Evolutionary conservation across 2,113 vertebrate genomes (phyloP), one percentile per base, ranked within the genome.

Genomic region (Strigops habroptila): DNA sequence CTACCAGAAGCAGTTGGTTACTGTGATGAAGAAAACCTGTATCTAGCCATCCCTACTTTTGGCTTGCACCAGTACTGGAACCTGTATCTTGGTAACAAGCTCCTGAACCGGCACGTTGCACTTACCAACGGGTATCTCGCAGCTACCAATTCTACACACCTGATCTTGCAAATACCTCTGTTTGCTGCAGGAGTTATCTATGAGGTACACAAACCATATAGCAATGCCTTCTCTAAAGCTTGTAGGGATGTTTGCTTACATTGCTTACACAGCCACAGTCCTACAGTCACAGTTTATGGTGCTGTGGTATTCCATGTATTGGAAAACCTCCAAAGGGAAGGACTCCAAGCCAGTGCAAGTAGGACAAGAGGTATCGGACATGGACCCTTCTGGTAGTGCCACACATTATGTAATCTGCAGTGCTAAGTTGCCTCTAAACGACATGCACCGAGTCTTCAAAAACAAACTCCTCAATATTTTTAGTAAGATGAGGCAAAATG

Each of bases 141-240:
- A 68, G 93, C 82, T 23, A 93, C 75, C 81, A 97, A 96, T 21
- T 76, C 92, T 30, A 96, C 97, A 43, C 97, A 96, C 51, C 71
- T 97, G 44, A 43, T 86, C 60, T n/a, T 96, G 85, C 96, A 96
- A 91, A 95, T 95, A 59, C 95, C 95, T 75, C 74, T 96, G 52
- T 97, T 97, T 94, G 81, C 96, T 35, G n/a, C 25, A 67, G 97
- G 96, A 62, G 65, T 97, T 74, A 59, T 33, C 79, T 97, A 96
- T 48, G 95, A 98, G 97, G 96, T 97, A 95, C 15, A 8, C 30
- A 44, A 77, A 65, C 65, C 24, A 14, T 4, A 59, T 2, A 64
- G 27, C 83, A 68, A 37, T 22, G 71, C 24, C 71, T 88, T 82
- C 59, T 44, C 49, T 30, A 80, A 73, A 49, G 77, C 35, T 49